phyloP scores from a whole-genome alignment of 2,797 vertebrate species.

The Scolopax bukidnonensis region DNA sequence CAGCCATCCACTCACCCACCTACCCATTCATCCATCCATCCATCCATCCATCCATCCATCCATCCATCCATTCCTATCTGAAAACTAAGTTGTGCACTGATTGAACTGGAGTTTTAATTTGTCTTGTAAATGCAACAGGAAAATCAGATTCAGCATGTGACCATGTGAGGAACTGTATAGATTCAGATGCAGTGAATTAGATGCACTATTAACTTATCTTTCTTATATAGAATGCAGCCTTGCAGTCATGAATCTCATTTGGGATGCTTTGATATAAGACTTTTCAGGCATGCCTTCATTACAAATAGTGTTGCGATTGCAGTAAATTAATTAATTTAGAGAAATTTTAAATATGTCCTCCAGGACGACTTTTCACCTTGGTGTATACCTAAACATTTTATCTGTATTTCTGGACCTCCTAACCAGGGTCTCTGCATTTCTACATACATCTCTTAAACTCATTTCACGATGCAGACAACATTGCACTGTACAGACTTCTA shows the following conservation, averaged over 20 bases:
- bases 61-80: not conserved
- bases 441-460: not conserved
- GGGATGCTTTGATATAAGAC: not conserved
- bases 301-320: not conserved
- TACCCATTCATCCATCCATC: not conserved
- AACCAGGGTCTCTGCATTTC: not conserved
- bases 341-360: not conserved
- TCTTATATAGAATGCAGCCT: not conserved
- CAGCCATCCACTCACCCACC: not conserved
- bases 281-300: not conserved
- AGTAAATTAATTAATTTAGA: not conserved
- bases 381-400: not conserved
- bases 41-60: not conserved
- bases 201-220: not conserved
- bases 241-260: rapidly evolving
- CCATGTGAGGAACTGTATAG: rapidly evolving
- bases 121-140: not conserved
- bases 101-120: not conserved
- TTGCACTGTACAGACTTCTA: not conserved
- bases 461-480: not conserved
- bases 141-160: rapidly evolving
- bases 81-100: not conserved
- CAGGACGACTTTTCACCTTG: not conserved
- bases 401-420: not conserved
- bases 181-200: not conserved